Base-by-base conservation (phyloP, 1,140 invertebrate genomes). In the Papilio glaucus region DNA sequence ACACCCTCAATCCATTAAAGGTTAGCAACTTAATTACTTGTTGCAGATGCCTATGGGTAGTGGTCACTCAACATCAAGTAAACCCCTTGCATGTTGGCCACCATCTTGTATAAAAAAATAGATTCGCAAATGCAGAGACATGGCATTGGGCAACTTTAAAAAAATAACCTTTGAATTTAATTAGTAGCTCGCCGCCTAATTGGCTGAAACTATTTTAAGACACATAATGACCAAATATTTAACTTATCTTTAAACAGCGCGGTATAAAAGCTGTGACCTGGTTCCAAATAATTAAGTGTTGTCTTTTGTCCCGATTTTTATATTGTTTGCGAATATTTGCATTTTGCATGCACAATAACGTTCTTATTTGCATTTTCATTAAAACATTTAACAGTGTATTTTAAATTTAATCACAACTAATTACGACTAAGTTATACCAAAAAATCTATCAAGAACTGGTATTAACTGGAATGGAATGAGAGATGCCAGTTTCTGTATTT, bases 201-300 rank as follows among this genome's bases (percentile, higher is more conserved):
- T 61, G n/a, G 60, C 60, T 33, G 33, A 37, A 61, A 33, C 29
- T 61, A 61, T 29, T 33, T 37, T 61, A 61, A 33, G 8, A 7
- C 12, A 10, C 4, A 33, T 61, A 37, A 61, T 37, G 62, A 65
- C 37, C 62, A 39, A 65, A 60, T 60, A 29, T 60, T 29, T 39
- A 65, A 12, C 15, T 57, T 65, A 65, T 65, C 29, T 37, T 38
- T 65, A 65, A 65, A 15, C 18, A 41, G 15, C 15, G 15, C 29
- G 12, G 37, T 65, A 21, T 65, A 41, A 63, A 18, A 65, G 62
- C 33, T 38, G 15, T 39, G 62, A 65, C 62, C 33, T 24, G 37
- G 39, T 65, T 65, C 18, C 62, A 65, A 65, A 65, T 38, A 63
- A 63, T 33, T 39, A 57, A 57, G 49, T 60, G 24, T 39, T 37